These are phyloP conservation scores for Ochropleura plecta DNA, from an alignment of 2,888 invertebrate species.

Conservation along the genomic window DNA sequence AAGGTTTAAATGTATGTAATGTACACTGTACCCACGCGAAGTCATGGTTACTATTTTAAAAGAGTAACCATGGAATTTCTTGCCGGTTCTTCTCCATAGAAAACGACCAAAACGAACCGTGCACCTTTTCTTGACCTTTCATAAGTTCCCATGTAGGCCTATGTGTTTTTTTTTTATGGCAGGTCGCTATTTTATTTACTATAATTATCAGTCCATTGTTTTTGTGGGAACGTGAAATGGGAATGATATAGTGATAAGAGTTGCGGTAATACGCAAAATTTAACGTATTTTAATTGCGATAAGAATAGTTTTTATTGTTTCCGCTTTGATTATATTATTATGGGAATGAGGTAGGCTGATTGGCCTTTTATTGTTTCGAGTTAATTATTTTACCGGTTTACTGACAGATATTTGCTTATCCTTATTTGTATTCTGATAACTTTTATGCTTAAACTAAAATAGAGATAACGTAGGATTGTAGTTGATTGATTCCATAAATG, in stretches of 20 bases:
- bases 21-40: no score
- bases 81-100: no score
- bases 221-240: constrained; percentile 49
- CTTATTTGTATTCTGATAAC: not conserved
- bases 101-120: no score
- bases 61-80: no score
- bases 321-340: constrained; percentile 38
- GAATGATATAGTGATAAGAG: constrained; percentile 50
- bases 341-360: constrained; percentile 11
- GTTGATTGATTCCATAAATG: not conserved
- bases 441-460: not conserved
- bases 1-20: no score
- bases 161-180: no score
- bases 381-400: not conserved
- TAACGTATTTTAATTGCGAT: constrained; percentile 26
- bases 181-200: no score
- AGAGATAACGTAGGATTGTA: not conserved
- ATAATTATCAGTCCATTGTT: constrained; percentile 22
- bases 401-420: not conserved
- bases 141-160: no score
- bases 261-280: constrained; percentile 57
- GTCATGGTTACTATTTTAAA: no score
- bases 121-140: no score
- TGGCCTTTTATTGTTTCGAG: not conserved
- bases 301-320: constrained; percentile 36